Base-by-base conservation (phyloP, 2,888 invertebrate genomes). In the Choristoneura rosaceana region DNA sequence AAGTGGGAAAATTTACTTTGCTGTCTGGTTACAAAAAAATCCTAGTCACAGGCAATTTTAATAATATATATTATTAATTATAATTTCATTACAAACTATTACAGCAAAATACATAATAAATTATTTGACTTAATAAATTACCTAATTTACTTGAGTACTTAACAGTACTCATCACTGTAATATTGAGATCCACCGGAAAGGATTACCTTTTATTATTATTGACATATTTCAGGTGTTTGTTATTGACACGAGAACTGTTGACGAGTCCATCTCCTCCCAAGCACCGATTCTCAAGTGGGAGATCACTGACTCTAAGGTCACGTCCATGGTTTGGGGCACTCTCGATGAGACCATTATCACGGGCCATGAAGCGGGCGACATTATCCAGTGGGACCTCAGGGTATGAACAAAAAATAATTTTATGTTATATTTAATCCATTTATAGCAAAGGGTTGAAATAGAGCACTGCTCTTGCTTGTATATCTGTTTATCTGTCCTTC, bases 311-410 rank as follows among this genome's bases (percentile, higher is more conserved):
- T 95, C 97, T 0, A 98, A 98, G 91, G 97, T 99, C 14, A 98
- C 99, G 1, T 97, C 99, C 0, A 96, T 99, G 92, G 92, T 99
- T 34, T 99, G 99, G 99, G 99, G 99, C 34, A 96, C 97, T 65
- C 93, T 99, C 50, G 99, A 99, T 87, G 98, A 99, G 85, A 97
- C 96, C 10, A 95, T 99, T 69, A 96, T 99, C 71, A 98, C 98
- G 60, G 99, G 99, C 0, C 99, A 99, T 86, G 99, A 99, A 89
- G 97, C 98, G 88, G 99, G 99, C 61, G 97, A 97, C 84, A 95
- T 99, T 70, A 96, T 96, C 69, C 97, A 98, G 82, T 99, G 98
- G 98, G 99, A 99, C 89, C 94, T 99, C 45, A 96, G 97, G 87
- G 97, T 96, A 90, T 84, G 92, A 78, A 65, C 14, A 9, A 17